Evolutionary conservation across 2,113 vertebrate genomes (phyloP).

Genomic region (Xiphorhynchus elegans): DNA sequence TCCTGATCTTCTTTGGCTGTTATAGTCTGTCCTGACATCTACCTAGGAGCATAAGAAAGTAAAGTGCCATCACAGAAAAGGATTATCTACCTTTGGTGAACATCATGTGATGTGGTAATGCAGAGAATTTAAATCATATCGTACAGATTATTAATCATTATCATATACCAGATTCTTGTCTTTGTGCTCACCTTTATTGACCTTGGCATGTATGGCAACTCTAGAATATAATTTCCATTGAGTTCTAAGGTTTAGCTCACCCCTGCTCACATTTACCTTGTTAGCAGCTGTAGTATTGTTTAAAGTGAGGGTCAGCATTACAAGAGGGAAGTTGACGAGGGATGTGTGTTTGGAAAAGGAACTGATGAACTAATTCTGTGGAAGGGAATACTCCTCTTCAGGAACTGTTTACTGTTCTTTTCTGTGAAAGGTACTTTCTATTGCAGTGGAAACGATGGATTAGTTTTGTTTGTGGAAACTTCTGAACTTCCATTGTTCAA

Average conservation of each 20-base stretch:
- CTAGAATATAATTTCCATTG: neutral
- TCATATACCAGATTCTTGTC: neutral
- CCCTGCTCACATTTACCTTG: neutral
- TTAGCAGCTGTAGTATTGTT: neutral
- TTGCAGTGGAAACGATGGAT: constrained; percentile 19
- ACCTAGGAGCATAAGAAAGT: neutral
- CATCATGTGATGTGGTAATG: neutral
- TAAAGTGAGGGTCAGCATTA: neutral
- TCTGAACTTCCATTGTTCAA: constrained; percentile 31
- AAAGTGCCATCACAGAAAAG: neutral
- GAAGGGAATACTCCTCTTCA: neutral
- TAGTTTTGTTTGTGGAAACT: neutral
- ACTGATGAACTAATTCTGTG: neutral
- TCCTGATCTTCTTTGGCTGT: neutral
- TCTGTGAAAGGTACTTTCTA: neutral
- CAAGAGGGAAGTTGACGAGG: neutral
- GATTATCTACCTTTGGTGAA: neutral
- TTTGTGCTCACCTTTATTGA: neutral
- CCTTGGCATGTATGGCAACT: neutral
- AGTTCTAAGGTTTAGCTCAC: neutral
- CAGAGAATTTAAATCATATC: neutral
- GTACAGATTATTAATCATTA: neutral
- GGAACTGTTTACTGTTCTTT: neutral
- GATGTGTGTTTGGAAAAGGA: neutral
- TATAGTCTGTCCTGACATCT: neutral